Evolutionary conservation across 1,140 invertebrate genomes (phyloP).

Genomic region (Coboldia fuscipes): DNA sequence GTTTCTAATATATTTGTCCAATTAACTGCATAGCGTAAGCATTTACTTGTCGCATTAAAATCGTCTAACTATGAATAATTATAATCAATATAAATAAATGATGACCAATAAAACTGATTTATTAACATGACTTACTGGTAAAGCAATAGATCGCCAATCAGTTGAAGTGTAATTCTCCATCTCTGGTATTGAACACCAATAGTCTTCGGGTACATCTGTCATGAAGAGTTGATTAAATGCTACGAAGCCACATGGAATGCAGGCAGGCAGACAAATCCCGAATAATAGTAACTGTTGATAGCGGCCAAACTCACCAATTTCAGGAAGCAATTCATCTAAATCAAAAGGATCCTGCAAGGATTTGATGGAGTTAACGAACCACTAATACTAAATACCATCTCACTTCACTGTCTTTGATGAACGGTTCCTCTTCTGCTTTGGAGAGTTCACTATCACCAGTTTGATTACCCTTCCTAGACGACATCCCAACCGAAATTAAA

Average conservation of each 20-base stretch:
- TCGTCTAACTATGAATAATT: slow-evolving; percentile 20
- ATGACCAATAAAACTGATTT: background rate
- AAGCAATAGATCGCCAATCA: slow-evolving; percentile 35
- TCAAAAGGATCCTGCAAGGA: slow-evolving; percentile 33
- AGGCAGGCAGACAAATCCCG: slow-evolving; percentile 69
- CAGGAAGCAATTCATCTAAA: slow-evolving; percentile 61
- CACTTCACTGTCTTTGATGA: too few relatives aligned
- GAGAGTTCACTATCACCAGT: too few relatives aligned
- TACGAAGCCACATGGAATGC: slow-evolving; percentile 72
- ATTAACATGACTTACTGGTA: slow-evolving; percentile 25
- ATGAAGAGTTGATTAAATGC: slow-evolving; percentile 81
- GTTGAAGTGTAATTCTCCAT: slow-evolving; percentile 32
- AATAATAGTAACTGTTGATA: slow-evolving; percentile 72
- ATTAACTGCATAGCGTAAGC: slow-evolving; percentile 42
- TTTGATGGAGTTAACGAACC: too few relatives aligned
- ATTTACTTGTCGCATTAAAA: slow-evolving; percentile 30
- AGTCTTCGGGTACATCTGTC: slow-evolving; percentile 47
- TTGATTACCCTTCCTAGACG: too few relatives aligned
- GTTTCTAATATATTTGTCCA: slow-evolving; percentile 26
- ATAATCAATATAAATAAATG: background rate
- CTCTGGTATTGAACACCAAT: slow-evolving; percentile 57
- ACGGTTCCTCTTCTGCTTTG: too few relatives aligned
- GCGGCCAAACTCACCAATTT: slow-evolving; percentile 67
- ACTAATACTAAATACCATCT: too few relatives aligned
- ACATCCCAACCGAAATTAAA: too few relatives aligned